phyloP scores from a whole-genome alignment of 2,888 invertebrate genomes.

The Tinea pellionella region DNA sequence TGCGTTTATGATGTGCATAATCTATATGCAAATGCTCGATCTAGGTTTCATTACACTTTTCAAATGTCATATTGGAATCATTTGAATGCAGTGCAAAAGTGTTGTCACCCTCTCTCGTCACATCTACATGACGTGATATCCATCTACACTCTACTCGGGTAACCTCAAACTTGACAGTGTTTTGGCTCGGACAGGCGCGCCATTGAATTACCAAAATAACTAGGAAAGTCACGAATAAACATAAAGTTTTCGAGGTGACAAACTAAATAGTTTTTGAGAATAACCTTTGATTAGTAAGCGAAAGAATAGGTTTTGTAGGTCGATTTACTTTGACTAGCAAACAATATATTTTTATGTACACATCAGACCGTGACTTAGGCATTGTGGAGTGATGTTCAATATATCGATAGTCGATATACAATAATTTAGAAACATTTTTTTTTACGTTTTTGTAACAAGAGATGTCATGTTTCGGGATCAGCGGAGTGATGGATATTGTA shows the following conservation, averaged over 20 bases:
- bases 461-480: too few species aligned
- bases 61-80: not conserved
- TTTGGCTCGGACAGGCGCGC: not conserved
- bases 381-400: too few species aligned
- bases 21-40: too few species aligned
- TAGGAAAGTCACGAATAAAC: slow-evolving; percentile 8
- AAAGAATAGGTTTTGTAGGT: not conserved
- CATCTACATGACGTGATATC: not conserved
- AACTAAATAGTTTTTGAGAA: not conserved
- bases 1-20: too few species aligned
- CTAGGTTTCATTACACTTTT: too few species aligned
- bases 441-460: too few species aligned
- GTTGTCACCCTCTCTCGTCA: not conserved
- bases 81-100: not conserved
- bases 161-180: slow-evolving; percentile 11
- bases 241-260: not conserved
- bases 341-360: too few species aligned
- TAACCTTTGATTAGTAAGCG: not conserved
- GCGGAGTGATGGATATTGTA: too few species aligned
- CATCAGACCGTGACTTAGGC: too few species aligned
- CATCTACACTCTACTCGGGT: not conserved
- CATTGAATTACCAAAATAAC: slow-evolving; percentile 10
- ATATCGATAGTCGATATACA: too few species aligned
- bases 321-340: too few species aligned
- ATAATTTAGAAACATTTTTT: too few species aligned